phyloP scores from a whole-genome alignment of 2,113 vertebrate species.

The Porphyrio hochstetteri region DNA sequence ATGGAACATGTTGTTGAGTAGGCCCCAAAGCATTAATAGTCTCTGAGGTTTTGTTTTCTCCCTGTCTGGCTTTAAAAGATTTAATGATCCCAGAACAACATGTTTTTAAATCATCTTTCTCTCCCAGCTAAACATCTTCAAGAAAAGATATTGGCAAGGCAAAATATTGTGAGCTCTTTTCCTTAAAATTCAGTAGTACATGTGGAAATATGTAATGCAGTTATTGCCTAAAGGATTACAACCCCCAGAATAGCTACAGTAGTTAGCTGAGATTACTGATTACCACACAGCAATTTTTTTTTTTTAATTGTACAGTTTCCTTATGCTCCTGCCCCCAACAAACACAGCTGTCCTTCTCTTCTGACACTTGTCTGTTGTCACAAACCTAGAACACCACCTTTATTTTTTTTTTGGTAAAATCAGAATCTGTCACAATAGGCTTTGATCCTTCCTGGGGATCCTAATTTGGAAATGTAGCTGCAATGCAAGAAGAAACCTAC shows the following conservation, averaged over 20 bases:
- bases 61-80: background rate
- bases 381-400: background rate
- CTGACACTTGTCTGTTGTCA: background rate
- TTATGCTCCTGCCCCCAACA: accelerated
- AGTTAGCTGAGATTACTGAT: background rate
- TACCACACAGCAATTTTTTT: accelerated
- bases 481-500: background rate
- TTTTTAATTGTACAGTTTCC: background rate
- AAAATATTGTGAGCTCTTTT: background rate
- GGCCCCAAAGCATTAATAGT: background rate
- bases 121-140: background rate
- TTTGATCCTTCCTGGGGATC: background rate
- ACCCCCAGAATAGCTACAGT: background rate
- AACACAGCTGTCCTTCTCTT: background rate
- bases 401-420: too few relatives aligned
- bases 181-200: background rate
- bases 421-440: background rate
- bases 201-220: background rate
- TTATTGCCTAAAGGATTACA: background rate
- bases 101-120: background rate
- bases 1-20: background rate
- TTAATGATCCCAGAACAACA: background rate
- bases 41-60: slow-evolving; percentile 9
- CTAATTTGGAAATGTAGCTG: background rate
- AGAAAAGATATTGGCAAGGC: background rate